phyloP scores from a whole-genome alignment of 2,888 invertebrate genomes.

The Chrysomela aeneicollis region DNA sequence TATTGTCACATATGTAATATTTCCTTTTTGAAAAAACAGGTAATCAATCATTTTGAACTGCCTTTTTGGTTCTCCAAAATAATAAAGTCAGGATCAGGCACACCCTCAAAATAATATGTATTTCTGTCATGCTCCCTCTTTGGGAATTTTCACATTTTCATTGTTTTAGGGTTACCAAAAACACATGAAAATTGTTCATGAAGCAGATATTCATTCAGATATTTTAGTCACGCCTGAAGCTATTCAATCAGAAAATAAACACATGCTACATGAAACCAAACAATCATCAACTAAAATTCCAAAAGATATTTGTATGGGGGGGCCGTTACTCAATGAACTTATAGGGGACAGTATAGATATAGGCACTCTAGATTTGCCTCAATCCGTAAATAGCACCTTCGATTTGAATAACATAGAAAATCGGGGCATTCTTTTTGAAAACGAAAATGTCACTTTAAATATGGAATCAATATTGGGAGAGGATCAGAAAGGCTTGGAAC shows the following conservation, averaged over 20 bases:
- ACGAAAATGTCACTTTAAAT: conserved; percentile 51
- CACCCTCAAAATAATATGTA: too few relatives aligned
- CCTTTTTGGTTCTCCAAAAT: too few relatives aligned
- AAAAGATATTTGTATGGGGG: conserved; percentile 50
- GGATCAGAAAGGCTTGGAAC: conserved; percentile 51
- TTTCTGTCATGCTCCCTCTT: too few relatives aligned
- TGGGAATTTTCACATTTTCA: background rate
- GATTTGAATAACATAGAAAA: conserved; percentile 46
- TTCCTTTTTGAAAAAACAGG: conserved; percentile 48
- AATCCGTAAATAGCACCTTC: conserved; percentile 45
- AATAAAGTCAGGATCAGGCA: too few relatives aligned
- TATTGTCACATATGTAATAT: conserved; percentile 52
- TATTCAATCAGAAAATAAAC: conserved; percentile 2
- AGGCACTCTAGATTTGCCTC: conserved; percentile 49
- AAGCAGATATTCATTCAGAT: background rate
- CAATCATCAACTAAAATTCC: conserved; percentile 4
- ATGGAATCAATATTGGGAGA: conserved; percentile 49
- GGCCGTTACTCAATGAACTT: conserved; percentile 52
- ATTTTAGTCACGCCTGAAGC: background rate
- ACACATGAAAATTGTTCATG: conserved; percentile 46
- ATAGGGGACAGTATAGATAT: conserved; percentile 54
- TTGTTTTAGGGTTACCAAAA: conserved; percentile 36
- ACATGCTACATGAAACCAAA: background rate
- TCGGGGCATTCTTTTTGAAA: conserved; percentile 35
- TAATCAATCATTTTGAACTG: background rate